Evolutionary conservation across 1,140 invertebrate genomes (phyloP), one percentile per base, ranked within the genome.

Genomic region (Drosophila mauritiana): DNA sequence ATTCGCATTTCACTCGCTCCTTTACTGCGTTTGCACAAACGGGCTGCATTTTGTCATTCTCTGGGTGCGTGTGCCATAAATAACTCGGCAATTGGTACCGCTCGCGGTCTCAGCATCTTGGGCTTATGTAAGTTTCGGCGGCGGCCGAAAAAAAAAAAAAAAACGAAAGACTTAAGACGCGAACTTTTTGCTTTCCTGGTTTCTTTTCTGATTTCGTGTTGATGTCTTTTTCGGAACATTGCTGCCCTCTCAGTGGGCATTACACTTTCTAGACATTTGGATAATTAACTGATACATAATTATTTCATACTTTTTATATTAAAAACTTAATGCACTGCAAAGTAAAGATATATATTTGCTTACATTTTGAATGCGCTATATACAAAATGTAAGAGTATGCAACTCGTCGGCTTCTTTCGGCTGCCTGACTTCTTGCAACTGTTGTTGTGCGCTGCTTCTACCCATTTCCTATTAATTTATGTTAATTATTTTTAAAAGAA

Each of bases 401-500:
- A 13, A 48, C 40, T 46, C 40, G 40, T 48, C 31, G 39, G 31
- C 64, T 25, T 70, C 17, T 6, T 12, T 48, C 1, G 13, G 4
- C 17, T 37, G 25, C 13, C 22, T 13, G 34, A 48, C 54, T 36
- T 17, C 27, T 48, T 55, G 63, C 86, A 86, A 82, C 82, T 82
- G 82, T 81, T 73, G 48, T 55, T 68, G 43, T 39, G 78, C 64
- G 74, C 69, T 76, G 52, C 78, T 77, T 88, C 78, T 72, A 82
- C 75, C 78, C 83, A 79, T 88, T 86, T 88, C 83, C 83, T 86
- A 86, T 86, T 86, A 86, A 86, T 86, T 88, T 86, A 86, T 86
- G 83, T 83, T 83, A 86, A 86, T 86, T 86, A 88, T 86, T 86
- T 86, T 78, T 79, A 75, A 82, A 78, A 86, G 83, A 88, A 88